Evolutionary conservation across 2,888 invertebrate species (phyloP).

Genomic region (Oligia latruncula): DNA sequence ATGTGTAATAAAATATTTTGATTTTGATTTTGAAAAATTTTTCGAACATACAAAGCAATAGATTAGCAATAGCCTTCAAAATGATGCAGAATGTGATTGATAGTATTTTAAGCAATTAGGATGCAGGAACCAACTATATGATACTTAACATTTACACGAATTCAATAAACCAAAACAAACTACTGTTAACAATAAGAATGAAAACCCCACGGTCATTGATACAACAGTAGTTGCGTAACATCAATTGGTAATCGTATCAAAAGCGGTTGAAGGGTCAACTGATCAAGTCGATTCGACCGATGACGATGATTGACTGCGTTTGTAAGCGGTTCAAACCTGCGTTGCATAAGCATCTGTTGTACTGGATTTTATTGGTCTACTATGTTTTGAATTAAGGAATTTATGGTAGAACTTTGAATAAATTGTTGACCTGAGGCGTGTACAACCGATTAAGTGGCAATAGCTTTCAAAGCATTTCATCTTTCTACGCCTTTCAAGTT

Average conservation of each 20-base stretch:
- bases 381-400: neutral
- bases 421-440: neutral
- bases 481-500: neutral
- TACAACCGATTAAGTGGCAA: no score
- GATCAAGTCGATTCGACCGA: conserved; percentile 48
- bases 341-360: conserved; percentile 47
- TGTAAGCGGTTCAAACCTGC: conserved; percentile 30
- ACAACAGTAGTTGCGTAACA: conserved; percentile 57
- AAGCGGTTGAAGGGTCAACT: conserved; percentile 56
- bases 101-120: neutral
- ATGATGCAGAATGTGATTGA: neutral
- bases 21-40: neutral
- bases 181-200: conserved; percentile 37
- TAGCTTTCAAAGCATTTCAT: neutral
- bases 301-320: conserved; percentile 42
- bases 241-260: conserved; percentile 57
- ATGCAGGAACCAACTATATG: neutral
- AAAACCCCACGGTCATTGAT: conserved; percentile 37
- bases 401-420: neutral
- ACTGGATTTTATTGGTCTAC: neutral
- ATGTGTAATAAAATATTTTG: no score
- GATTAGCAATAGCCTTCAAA: neutral
- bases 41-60: neutral
- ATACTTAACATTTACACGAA: neutral
- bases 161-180: conserved; percentile 1